Conservation (phyloP, 92 coral and sea anemone species). For the Palythoa grandiflora region DNA sequence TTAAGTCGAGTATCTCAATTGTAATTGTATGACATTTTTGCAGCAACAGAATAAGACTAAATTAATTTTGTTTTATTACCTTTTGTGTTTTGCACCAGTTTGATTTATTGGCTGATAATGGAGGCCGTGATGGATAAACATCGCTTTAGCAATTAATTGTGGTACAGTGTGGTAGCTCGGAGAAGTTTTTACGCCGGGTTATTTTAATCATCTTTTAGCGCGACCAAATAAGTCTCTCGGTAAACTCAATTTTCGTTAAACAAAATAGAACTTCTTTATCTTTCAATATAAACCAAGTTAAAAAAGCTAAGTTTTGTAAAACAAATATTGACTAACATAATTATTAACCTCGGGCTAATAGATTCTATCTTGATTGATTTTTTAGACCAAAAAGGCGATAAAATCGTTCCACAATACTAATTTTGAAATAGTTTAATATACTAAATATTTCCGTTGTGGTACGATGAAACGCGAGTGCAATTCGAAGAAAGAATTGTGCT, state of each 20-base stretch:
- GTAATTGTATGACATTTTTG: neutral
- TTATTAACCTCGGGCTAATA: too few relatives aligned
- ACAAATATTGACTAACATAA: too few relatives aligned
- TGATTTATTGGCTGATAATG: neutral
- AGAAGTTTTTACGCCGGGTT: neutral
- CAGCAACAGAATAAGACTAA: neutral
- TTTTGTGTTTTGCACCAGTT: too few relatives aligned
- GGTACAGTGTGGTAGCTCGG: neutral
- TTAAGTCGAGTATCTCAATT: neutral
- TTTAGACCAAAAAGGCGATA: too few relatives aligned
- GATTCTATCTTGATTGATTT: too few relatives aligned
- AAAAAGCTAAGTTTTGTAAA: too few relatives aligned
- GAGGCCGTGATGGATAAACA: neutral
- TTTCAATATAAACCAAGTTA: too few relatives aligned
- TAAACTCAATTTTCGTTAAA: neutral
- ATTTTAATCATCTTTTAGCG: neutral
- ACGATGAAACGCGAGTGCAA: too few relatives aligned
- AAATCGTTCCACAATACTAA: too few relatives aligned
- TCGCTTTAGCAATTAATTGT: neutral
- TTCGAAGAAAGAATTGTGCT: too few relatives aligned
- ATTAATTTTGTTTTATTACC: neutral
- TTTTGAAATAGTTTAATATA: too few relatives aligned
- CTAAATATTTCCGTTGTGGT: too few relatives aligned
- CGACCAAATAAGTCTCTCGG: neutral
- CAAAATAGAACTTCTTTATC: neutral